Base-by-base conservation (phyloP, 2,113 vertebrate species). In the Nycticebus coucang region DNA sequence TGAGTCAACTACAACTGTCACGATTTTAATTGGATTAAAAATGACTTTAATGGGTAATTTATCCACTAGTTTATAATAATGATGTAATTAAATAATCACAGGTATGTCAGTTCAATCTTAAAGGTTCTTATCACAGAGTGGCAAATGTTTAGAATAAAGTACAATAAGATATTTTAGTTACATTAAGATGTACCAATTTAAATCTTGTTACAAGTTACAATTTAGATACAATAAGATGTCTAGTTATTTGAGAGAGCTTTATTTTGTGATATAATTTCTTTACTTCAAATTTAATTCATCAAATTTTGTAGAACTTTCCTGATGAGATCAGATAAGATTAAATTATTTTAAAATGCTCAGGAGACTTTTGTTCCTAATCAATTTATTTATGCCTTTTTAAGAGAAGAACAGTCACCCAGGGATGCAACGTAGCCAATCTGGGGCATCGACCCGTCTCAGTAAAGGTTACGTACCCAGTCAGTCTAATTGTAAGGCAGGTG, bases 1-100 rank as follows among this genome's bases (percentile, higher is more conserved):
- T 83, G 91, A 97, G 91, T 96, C 96, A 97, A 77, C 91, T 75
- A 71, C 86, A 97, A 91, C 94, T 93, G 91, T 94, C 96, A 96
- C 41, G 33, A 89, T 92, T 94, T 96, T 95, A 96, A 98, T 77
- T 95, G 87, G 79, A 96, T 96, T 94, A 97, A 95, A 96, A 94
- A 95, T 95, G 69, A 89, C 89, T 95, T 91, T 94, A 95, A 96
- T 94, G 80, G 69, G 45, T 86, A 69, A 97, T 97, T 96, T 97
- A 94, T 91, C 87, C 53, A 91, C 79, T 62, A 91, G 62, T 97
- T 96, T 97, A 77, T 87, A 96, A 93, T 96, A 94, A 96, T 96
- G 84, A 95, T 87, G 78, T 88, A 92, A 97, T 97, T 89, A 95
- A 97, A 95, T 95, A 97, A 95, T 94, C 78, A 91, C 35, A 95